Evolutionary conservation across 2,797 vertebrate species (phyloP).

Genomic region (Chromis chromis): DNA sequence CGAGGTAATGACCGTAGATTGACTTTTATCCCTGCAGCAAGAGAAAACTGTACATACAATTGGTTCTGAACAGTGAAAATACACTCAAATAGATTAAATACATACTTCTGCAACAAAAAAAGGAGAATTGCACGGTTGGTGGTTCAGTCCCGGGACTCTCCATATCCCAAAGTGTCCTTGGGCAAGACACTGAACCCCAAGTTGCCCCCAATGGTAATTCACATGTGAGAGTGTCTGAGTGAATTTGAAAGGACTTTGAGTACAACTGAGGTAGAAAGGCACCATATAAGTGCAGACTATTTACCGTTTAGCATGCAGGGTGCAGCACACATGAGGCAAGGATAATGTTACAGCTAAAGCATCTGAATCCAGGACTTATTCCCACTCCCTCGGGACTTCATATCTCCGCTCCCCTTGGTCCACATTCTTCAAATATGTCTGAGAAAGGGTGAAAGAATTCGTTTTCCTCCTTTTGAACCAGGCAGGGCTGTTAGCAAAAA

Average conservation of each 20-base stretch:
- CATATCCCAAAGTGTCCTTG: too few relatives aligned
- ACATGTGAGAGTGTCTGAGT: too few relatives aligned
- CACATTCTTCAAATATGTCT: conserved; percentile 53
- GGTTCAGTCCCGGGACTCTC: neutral
- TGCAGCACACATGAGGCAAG: conserved; percentile 28
- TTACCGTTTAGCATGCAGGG: neutral
- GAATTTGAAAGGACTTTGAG: too few relatives aligned
- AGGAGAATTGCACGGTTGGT: neutral
- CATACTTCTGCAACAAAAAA: conserved; percentile 7
- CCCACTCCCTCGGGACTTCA: conserved; percentile 44
- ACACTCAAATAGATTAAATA: conserved; percentile 20
- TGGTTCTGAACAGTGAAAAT: conserved; percentile 32
- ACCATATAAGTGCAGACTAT: too few relatives aligned
- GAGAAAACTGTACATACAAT: conserved; percentile 18
- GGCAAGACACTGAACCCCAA: too few relatives aligned
- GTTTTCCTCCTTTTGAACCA: conserved; percentile 56
- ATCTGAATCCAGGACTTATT: conserved; percentile 44
- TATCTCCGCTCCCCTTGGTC: conserved; percentile 56
- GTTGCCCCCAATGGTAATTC: too few relatives aligned
- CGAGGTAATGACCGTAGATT: neutral
- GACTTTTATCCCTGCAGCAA: conserved; percentile 1
- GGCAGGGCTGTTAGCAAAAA: conserved; percentile 68
- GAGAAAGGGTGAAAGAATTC: conserved; percentile 40
- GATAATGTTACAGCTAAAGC: conserved; percentile 24
- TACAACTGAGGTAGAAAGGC: too few relatives aligned